Evolutionary conservation across 2,888 invertebrate genomes (phyloP), one percentile per base, ranked within the genome.

Genomic region (Brachylomia viminalis): DNA sequence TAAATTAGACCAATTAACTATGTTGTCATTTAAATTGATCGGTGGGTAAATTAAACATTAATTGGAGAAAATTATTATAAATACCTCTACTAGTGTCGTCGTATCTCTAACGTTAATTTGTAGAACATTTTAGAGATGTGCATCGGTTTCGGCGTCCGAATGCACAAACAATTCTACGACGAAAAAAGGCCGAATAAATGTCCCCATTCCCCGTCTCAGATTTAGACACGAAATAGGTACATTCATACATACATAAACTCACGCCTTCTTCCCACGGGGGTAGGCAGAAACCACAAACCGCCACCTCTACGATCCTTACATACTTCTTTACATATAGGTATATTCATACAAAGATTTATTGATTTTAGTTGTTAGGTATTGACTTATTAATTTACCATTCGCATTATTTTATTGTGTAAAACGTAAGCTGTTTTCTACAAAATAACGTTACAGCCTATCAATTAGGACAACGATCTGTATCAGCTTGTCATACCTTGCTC

Each of bases 401-500:
- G 17, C 17, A 33, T 52, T 11, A 17, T 11, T 33, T 10, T 52
- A 52, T 42, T 42, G n/a, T 42, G 17, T 10, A 62, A 42, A 30
- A 49, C 15, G 10, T 30, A 66, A 11, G 10, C 10, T n/a, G 17
- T 54, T 72, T 72, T 56, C n/a, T 45, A 73, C n/a, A 75, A 61
- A 78, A 49, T 75, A n/a, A 81, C 49, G 47, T 75, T 33, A 33
- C 27, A 62, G 6, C 0, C 11, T 38, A 33, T 8, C 0, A 49
- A 30, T 38, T 15, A n/a, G 11, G 38, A 54, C 13, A 58, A 71
- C 33, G 11, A 42, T 64, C 3, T 49, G 17, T 52, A 52, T 47
- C 23, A 59, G 17, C 69, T 82, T 87, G 89, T 88, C 89, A 88
- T 85, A 74, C 11, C 79, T 66, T 79, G 88, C 88, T 89, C 88